Percentiles rank a stretch among this genome's conserved stretches.
Evolutionary conservation across 2,888 invertebrate genomes (phyloP).

Genomic region (Zygothrica quintamaculata): DNA sequence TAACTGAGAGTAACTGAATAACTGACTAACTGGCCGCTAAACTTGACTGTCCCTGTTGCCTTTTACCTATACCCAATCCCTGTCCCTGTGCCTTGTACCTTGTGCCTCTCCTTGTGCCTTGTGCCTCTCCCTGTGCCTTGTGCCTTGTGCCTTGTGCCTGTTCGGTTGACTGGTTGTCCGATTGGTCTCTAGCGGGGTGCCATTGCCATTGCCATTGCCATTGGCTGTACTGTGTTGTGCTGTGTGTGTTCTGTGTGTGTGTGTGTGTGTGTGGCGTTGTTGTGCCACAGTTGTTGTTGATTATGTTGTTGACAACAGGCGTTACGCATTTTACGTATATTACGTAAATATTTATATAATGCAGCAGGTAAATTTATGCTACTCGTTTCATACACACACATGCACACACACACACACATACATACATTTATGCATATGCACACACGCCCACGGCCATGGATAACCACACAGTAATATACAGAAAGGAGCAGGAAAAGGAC

Average conservation of each 20-base stretch:
- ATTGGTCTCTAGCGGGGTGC: constrained; percentile 32
- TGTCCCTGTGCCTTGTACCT: neutral
- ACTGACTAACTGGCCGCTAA: too few species aligned
- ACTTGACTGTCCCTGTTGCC: neutral
- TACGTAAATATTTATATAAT: constrained; percentile 82
- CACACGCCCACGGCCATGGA: constrained; percentile 57
- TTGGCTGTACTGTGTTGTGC: too few species aligned
- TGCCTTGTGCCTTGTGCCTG: neutral
- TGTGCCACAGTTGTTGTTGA: constrained; percentile 66
- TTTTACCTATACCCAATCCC: too few species aligned
- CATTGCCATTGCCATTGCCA: constrained; percentile 29
- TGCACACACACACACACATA: constrained; percentile 43
- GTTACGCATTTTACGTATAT: constrained; percentile 80
- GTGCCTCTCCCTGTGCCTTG: neutral
- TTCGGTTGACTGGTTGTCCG: constrained; percentile 21
- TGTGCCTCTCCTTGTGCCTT: constrained; percentile 3
- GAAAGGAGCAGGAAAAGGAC: constrained; percentile 7
- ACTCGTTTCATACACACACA: constrained; percentile 22
- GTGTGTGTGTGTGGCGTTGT: constrained; percentile 35
- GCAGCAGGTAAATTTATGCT: constrained; percentile 73
- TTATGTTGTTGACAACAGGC: constrained; percentile 83
- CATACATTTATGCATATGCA: constrained; percentile 56
- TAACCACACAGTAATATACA: constrained; percentile 24
- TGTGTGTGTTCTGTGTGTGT: too few species aligned
- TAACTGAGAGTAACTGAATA: neutral